Evolutionary conservation across 2,797 vertebrate genomes (phyloP).

Genomic region (Clarias fuscus): DNA sequence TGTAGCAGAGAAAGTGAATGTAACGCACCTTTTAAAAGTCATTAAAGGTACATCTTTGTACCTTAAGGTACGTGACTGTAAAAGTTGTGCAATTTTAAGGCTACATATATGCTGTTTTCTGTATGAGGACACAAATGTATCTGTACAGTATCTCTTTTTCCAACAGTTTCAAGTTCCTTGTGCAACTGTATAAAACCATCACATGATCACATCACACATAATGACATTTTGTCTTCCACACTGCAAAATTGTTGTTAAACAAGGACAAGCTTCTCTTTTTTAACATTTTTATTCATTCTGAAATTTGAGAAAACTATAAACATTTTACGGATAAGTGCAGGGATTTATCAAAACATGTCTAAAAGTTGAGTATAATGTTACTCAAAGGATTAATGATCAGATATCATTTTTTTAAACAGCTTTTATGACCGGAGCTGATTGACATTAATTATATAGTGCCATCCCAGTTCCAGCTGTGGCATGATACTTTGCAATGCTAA

Average conservation of each 20-base stretch:
- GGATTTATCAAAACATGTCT: not conserved
- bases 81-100: not conserved
- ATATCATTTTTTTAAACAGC: not conserved
- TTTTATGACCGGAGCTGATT: not conserved
- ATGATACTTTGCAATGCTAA: not conserved
- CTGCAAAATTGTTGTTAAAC: not conserved
- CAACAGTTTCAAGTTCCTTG: not conserved
- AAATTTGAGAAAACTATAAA: not conserved
- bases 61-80: not conserved
- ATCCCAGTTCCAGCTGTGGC: not conserved
- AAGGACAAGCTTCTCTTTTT: not conserved
- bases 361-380: not conserved
- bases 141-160: not conserved
- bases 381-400: not conserved
- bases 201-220: not conserved
- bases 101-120: not conserved
- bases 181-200: not conserved
- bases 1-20: not conserved
- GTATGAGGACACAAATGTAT: not conserved
- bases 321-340: not conserved
- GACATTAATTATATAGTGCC: too few relatives aligned
- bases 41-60: not conserved
- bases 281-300: not conserved
- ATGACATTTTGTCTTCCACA: not conserved
- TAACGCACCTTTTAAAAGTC: not conserved